phyloP scores from a whole-genome alignment of 2,797 vertebrate species.

The Bucorvus abyssinicus region DNA sequence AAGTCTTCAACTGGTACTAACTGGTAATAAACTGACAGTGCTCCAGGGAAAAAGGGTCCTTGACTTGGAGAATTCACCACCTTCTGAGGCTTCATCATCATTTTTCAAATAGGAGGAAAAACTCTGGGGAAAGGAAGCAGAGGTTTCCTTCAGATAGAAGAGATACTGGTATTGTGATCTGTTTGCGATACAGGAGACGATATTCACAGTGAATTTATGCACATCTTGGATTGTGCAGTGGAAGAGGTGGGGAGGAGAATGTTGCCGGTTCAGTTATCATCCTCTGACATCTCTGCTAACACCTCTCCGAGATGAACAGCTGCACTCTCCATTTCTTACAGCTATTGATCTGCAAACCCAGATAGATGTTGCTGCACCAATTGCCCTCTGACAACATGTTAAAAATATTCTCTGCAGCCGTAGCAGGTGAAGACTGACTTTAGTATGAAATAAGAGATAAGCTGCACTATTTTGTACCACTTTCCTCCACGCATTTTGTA shows the following conservation, averaged over 20 bases:
- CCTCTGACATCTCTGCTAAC: slow-evolving; percentile 36
- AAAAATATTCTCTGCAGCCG: background rate
- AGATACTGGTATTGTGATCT: background rate
- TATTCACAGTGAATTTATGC: background rate
- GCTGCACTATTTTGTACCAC: background rate
- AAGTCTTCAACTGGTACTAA: background rate
- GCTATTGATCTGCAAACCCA: slow-evolving; percentile 26
- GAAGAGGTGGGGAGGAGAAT: background rate
- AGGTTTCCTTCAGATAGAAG: background rate
- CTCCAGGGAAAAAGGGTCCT: background rate
- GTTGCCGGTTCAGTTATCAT: background rate
- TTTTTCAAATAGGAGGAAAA: background rate
- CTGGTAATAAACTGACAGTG: background rate
- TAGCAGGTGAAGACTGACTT: background rate
- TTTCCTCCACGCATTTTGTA: background rate
- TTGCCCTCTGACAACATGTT: background rate
- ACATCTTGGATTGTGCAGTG: background rate
- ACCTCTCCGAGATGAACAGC: background rate
- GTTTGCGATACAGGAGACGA: background rate
- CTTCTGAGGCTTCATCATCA: background rate
- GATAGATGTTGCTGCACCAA: background rate
- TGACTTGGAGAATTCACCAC: background rate
- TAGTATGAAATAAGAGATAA: background rate
- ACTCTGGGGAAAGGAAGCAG: background rate
- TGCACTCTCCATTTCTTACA: background rate